Base-by-base conservation (phyloP, 2,797 vertebrate species). In the Sebastes itinus region DNA sequence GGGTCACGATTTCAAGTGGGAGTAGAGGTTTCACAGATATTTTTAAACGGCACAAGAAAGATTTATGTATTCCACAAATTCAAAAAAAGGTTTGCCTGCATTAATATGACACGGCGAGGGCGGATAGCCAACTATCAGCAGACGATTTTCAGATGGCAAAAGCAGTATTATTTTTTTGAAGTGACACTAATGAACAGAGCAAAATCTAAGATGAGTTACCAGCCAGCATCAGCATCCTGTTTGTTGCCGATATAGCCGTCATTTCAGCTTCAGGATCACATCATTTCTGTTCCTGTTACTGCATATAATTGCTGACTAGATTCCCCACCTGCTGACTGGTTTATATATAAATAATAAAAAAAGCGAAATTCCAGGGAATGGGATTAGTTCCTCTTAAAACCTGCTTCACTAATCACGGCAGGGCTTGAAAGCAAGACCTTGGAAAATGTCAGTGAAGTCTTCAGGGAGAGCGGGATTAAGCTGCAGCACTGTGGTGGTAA, bases 1-100 rank as follows among this genome's bases (percentile, higher is more conserved):
- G 0, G 98, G 98, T 23, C 97, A 98, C 69, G 97, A 99, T 91
- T 99, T 99, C 91, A 95, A 97, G 80, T 99, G 98, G 98, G 98
- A 99, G 58, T 99, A 91, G 78, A 64, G 56, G 46, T 49, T 56
- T 30, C 20, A 35, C 42, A 63, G 25, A 30, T 79, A 38, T 78
- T 82, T 81, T 70, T 66, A 78, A 74, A 67, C n/a, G 46, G 38
- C 30, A 63, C 5, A 16, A 58, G 30, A 81, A 42, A 81, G 54
- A 81, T 69, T 75, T 49, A 30, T 78, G 63, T 83, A 54, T 79
- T 75, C 54, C 60, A 55, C 25, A 33, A 71, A 85, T 55, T 69
- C 4, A 62, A 55, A 83, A 81, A 7, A 54, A 54, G 6, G 32
- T 61, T 80, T 59, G 61, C 68, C 67, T 59, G 61, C 70, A 69